These are phyloP conservation scores for Notothenia coriiceps DNA, from an alignment of 2,113 vertebrate genomes.

Conservation along the genomic window DNA sequence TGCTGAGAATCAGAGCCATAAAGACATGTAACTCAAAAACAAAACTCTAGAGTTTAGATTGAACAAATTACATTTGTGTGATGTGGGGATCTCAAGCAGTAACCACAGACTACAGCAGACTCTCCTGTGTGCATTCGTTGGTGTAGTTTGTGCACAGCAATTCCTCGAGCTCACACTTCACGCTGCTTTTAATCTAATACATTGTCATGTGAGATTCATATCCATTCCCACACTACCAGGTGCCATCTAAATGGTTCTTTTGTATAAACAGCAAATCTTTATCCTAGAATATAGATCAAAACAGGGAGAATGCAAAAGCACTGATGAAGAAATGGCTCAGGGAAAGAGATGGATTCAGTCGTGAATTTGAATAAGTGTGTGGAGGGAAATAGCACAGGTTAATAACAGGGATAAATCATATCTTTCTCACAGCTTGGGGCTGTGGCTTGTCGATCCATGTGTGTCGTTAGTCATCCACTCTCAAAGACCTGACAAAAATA, in stretches of 20 bases:
- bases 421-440: slow-evolving; percentile 66
- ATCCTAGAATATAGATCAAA: slow-evolving; percentile 67
- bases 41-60: slow-evolving; percentile 23
- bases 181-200: slow-evolving; percentile 64
- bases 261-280: slow-evolving; percentile 71
- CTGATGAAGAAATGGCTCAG: slow-evolving; percentile 28
- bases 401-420: slow-evolving; percentile 79
- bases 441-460: slow-evolving; percentile 64
- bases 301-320: slow-evolving; percentile 27
- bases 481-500: slow-evolving; percentile 76
- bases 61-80: slow-evolving; percentile 27
- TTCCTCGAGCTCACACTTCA: slow-evolving; percentile 30
- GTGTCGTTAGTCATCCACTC: slow-evolving; percentile 71
- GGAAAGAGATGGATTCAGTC: slow-evolving; percentile 62
- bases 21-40: slow-evolving; percentile 28
- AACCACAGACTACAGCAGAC: not conserved
- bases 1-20: slow-evolving; percentile 2
- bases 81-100: slow-evolving; percentile 4
- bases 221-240: slow-evolving; percentile 36
- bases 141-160: slow-evolving; percentile 30
- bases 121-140: not conserved
- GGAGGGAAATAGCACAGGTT: slow-evolving; percentile 71
- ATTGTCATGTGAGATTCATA: slow-evolving; percentile 65
- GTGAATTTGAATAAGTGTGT: slow-evolving; percentile 71
- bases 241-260: slow-evolving; percentile 48